phyloP scores from a whole-genome alignment of 2,113 vertebrate species.

The Vidua chalybeata region DNA sequence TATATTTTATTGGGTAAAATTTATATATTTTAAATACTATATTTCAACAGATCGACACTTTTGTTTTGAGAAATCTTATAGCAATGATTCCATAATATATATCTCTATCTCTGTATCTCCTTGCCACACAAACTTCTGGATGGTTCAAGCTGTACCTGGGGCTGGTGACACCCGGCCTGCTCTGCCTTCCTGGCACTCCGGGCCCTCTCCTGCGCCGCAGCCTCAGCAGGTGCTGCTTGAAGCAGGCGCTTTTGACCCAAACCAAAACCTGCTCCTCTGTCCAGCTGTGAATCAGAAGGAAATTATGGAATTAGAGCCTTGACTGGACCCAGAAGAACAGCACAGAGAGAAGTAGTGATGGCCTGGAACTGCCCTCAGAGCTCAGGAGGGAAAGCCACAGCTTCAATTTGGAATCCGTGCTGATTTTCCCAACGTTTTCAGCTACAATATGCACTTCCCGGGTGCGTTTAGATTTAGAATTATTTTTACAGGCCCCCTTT shows the following conservation, averaged over 20 bases:
- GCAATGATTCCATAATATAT: slow-evolving; percentile 44
- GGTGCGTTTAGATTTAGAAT: neutral
- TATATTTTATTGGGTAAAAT: slow-evolving; percentile 78
- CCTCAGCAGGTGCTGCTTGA: neutral
- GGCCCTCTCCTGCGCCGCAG: neutral
- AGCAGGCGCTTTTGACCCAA: neutral
- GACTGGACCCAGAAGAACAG: neutral
- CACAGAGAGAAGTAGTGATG: neutral
- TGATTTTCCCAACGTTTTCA: neutral
- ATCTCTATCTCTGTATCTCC: slow-evolving; percentile 16
- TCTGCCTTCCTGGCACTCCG: neutral
- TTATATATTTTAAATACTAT: slow-evolving; percentile 77
- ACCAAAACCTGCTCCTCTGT: neutral
- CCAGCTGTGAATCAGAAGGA: neutral
- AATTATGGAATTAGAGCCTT: neutral
- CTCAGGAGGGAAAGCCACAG: neutral
- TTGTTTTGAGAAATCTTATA: slow-evolving; percentile 52
- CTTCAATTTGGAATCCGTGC: accelerated
- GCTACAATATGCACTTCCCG: neutral
- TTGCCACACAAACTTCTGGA: slow-evolving; percentile 5
- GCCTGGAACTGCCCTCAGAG: neutral
- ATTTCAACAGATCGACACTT: slow-evolving; percentile 64
- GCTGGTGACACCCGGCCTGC: neutral
- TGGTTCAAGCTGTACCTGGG: neutral
- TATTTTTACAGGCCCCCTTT: neutral